Evolutionary conservation across 2,888 invertebrate genomes (phyloP).

Genomic region (Gastrophysa polygoni): DNA sequence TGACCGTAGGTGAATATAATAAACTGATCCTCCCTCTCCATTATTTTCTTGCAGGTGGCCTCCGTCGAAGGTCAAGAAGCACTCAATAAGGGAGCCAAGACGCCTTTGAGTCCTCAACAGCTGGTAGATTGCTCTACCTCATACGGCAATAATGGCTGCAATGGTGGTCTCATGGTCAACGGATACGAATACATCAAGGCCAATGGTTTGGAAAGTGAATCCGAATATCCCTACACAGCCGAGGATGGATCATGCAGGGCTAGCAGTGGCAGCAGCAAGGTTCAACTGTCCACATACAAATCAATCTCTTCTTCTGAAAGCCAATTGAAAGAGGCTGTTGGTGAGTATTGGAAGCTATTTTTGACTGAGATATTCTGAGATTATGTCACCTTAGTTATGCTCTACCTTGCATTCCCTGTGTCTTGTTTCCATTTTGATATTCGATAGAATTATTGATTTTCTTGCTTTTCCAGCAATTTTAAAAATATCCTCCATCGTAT

Average conservation of each 20-base stretch:
- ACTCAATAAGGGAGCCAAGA: conserved; percentile 74
- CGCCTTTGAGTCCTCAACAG: conserved; percentile 84
- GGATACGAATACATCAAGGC: conserved; percentile 81
- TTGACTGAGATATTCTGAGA: no score
- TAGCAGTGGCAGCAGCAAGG: not conserved
- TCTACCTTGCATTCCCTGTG: no score
- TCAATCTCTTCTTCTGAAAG: not conserved
- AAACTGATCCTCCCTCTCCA: not conserved
- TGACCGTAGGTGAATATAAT: conserved; percentile 6
- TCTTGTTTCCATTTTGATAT: no score
- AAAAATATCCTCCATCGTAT: no score
- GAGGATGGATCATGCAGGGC: conserved; percentile 19
- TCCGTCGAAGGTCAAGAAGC: conserved; percentile 83
- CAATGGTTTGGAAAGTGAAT: conserved; percentile 83
- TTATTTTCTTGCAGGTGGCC: conserved; percentile 74
- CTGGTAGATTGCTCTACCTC: conserved; percentile 72
- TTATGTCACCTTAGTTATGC: no score
- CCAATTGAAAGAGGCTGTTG: conserved; percentile 20
- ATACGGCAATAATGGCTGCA: conserved; percentile 85
- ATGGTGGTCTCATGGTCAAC: conserved; percentile 77
- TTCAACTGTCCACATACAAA: not conserved
- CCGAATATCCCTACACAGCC: conserved; percentile 73
- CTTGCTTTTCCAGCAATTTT: no score
- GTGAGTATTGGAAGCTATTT: no score
- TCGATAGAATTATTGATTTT: no score